Evolutionary conservation across 2,113 vertebrate species (phyloP), one percentile per base, ranked within the genome.

Genomic region (Eulacestoma nigropectus): DNA sequence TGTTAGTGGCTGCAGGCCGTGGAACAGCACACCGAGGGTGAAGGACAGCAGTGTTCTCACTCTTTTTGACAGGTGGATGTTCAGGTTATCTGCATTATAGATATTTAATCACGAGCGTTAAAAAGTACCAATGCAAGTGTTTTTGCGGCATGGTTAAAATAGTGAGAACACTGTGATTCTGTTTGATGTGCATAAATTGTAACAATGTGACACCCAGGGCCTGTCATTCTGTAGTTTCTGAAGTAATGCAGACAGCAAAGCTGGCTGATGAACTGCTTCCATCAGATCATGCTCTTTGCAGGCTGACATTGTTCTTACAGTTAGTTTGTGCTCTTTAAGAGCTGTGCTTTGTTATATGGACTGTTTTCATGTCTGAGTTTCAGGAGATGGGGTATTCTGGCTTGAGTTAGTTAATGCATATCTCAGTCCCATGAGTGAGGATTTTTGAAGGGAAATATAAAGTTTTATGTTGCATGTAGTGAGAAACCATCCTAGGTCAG

Each of bases 171-270:
- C 35, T 30, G 9, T 21, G 5, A 11, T 62, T 74, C 22, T 42
- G 6, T 29, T 49, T 32, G 23, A 9, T 22, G 27, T 27, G 11
- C n/a, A 23, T 27, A 62, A 65, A 11, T 6, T 20, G 20, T 41
- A 12, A 6, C 2, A 4, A 0, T 30, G 0, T 1, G 4, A 30
- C 2, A 0, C 23, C 2, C 13, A 12, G 44, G 39, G 22, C 7
- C 18, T 20, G 19, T 11, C 22, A 3, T 39, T 47, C 32, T 64
- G 15, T 47, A 15, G 23, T 55, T 47, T 46, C 9, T 74, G 59
- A 53, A 73, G 7, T 57, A 83, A 39, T 9, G 12, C 13, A 7
- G 7, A 1, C 16, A 33, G 35, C 65, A 70, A 82, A 35, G 16
- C 10, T 53, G 9, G 6, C 2, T 26, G 15, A 14, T 68, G 19